A percentile compares a stretch with the other conserved stretches of the same genome.
phyloP scores from a whole-genome alignment of 2,797 vertebrate species.

The Natrix natrix region DNA sequence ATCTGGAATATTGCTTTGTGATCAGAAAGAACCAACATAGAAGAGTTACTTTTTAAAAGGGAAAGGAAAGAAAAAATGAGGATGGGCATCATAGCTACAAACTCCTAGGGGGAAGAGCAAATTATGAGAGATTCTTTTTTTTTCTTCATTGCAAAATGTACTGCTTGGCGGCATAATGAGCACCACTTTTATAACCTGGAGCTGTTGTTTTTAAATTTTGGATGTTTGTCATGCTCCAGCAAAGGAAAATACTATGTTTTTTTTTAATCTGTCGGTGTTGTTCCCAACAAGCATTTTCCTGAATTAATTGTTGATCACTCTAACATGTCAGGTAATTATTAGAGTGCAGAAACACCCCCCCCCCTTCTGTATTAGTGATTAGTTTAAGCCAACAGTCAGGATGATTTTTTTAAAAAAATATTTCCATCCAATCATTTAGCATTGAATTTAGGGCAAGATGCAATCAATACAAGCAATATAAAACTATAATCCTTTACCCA shows the following conservation, averaged over 20 bases:
- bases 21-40: conserved; percentile 44
- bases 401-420: neutral
- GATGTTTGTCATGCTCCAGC: neutral
- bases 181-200: neutral
- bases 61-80: neutral
- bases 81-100: neutral
- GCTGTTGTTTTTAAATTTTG: neutral
- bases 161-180: neutral
- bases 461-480: neutral
- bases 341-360: neutral
- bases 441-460: neutral
- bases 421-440: neutral
- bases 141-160: neutral
- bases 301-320: neutral
- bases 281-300: neutral
- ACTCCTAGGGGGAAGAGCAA: neutral
- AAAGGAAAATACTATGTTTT: neutral
- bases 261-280: neutral
- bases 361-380: neutral
- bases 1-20: conserved; percentile 61
- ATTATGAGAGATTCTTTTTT: conserved; percentile 34
- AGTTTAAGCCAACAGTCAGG: neutral
- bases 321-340: neutral
- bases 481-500: neutral
- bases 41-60: conserved; percentile 56